phyloP scores from a whole-genome alignment of 2,113 vertebrate species.

The Apodemus sylvaticus region DNA sequence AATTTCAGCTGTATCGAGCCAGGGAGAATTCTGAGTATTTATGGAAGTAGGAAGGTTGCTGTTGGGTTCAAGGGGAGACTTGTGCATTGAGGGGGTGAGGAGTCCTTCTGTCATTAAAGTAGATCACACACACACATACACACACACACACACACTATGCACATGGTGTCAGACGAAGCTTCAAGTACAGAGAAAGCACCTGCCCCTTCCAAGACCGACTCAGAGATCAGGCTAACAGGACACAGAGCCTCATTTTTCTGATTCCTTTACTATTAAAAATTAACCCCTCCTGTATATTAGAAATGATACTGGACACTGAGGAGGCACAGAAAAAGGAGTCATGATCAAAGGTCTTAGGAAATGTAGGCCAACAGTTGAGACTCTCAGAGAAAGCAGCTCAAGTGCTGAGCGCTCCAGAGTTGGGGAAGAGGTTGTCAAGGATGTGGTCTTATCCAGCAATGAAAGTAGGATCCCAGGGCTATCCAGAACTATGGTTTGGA shows the following conservation, averaged over 20 bases:
- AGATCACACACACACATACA: not conserved
- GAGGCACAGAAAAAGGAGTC: not conserved
- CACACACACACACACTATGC: not conserved
- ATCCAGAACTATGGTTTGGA: not conserved
- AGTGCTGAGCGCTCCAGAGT: not conserved
- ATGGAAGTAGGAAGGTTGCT: not conserved
- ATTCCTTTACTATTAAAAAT: conserved; percentile 12
- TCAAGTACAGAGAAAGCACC: not conserved
- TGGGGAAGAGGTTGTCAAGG: not conserved
- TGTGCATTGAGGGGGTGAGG: not conserved
- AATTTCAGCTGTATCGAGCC: not conserved
- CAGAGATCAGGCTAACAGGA: not conserved
- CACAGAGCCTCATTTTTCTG: not conserved
- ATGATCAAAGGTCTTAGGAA: not conserved
- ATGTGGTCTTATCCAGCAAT: not conserved
- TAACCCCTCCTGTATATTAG: not conserved
- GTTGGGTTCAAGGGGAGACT: not conserved
- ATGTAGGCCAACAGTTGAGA: not conserved
- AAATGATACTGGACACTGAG: not conserved
- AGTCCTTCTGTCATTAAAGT: not conserved
- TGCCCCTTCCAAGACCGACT: conserved; percentile 25
- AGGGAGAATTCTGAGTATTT: conserved; percentile 29
- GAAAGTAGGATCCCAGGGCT: not conserved
- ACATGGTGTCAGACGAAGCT: not conserved
- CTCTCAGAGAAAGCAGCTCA: not conserved